Evolutionary conservation across 2,797 vertebrate genomes (phyloP), one percentile per base, ranked within the genome.

Genomic region (Hafferia zeledoni): DNA sequence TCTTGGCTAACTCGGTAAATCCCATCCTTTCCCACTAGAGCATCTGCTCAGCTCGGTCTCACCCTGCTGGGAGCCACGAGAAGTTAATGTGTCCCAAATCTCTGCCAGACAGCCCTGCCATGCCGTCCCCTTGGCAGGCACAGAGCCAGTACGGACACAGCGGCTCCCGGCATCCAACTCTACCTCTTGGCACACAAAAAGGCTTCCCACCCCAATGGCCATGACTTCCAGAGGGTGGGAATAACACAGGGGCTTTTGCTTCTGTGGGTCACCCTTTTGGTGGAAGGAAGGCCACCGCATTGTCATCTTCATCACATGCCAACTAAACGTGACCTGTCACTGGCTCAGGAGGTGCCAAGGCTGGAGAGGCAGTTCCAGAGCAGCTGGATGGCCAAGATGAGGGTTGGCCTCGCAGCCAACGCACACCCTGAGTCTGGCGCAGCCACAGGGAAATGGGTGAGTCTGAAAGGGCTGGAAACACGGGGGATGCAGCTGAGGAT

Each of bases 121-220:
- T 6, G 13, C 50, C 1, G 0, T 49, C 12, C 31, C 65, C 27
- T 41, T 0, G 0, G 28, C 0, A 1, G 68, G 76, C 2, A 0
- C 28, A 23, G 82, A 65, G 87, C 44, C 77, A 75, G 50, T 57
- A 0, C 0, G 0, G 65, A 12, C 69, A 71, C 4, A 0, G n/a
- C 0, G 0, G 43, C 61, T 90, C 86, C 89, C 0, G 0, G 71
- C 83, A 64, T 43, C 79, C 89, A 83, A 1, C 80, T 91, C 94
- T 87, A 88, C 91, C 91, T 93, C 92, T 83, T 52, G 87, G 82
- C 84, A 82, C 2, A 1, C 61, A 67, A 2, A 31, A 25, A 84
- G 41, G 69, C 89, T 77, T 83, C 55, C 68, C 56, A 13, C 41
- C 0, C 0, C 39, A 30, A 47, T 0, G 0, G 81, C 61, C 0